Conservation (phyloP, 2,888 invertebrate species). For the Limnephilus rhombicus region DNA sequence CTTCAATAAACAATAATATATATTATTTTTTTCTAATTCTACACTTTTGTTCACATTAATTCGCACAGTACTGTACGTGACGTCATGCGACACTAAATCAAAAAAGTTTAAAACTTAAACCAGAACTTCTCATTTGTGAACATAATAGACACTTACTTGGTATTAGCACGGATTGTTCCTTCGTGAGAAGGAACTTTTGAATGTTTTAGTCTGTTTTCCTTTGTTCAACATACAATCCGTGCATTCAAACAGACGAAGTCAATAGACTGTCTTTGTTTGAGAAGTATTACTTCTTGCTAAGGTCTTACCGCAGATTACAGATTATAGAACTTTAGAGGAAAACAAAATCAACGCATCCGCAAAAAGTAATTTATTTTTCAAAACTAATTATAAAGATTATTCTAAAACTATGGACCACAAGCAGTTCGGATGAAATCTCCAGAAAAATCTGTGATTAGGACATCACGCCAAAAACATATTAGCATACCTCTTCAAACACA, state of each 20-base stretch:
- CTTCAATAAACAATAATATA: too few relatives aligned
- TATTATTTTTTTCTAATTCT: too few relatives aligned
- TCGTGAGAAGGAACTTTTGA: background rate
- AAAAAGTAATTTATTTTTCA: background rate
- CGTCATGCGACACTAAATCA: too few relatives aligned
- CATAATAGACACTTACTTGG: background rate
- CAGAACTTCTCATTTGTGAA: background rate
- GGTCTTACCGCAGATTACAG: background rate
- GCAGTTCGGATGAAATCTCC: too few relatives aligned
- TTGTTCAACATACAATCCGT: background rate
- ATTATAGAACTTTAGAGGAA: background rate
- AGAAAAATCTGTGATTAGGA: too few relatives aligned
- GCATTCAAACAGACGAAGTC: background rate
- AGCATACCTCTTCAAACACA: too few relatives aligned
- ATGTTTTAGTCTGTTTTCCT: background rate
- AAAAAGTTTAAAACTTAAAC: too few relatives aligned
- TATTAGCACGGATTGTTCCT: background rate
- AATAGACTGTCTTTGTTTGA: background rate
- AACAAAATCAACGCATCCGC: background rate
- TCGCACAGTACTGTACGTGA: too few relatives aligned
- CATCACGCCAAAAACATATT: too few relatives aligned
- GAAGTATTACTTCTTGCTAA: background rate
- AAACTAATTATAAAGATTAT: too few relatives aligned
- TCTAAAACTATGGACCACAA: too few relatives aligned
- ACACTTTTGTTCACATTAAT: too few relatives aligned